Conservation (phyloP, 2,113 vertebrate species). For the Dasypus novemcinctus region DNA sequence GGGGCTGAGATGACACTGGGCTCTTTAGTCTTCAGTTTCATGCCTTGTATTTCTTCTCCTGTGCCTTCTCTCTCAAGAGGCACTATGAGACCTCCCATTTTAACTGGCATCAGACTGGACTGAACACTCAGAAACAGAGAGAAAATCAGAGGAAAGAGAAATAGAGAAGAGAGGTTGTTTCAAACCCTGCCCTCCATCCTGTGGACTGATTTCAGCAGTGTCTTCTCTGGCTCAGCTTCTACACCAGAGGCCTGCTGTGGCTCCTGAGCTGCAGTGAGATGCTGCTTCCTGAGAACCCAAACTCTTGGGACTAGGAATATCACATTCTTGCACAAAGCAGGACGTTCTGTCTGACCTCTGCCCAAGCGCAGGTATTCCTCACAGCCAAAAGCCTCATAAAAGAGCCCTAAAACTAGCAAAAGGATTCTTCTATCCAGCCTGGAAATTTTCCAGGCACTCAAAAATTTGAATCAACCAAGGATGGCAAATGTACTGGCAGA, state of each 20-base stretch:
- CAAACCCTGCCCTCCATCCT: background rate
- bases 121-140: no score
- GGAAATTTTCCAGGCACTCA: fast-evolving
- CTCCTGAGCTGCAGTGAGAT: background rate
- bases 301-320: background rate
- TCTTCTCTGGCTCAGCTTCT: background rate
- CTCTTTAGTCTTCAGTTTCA: no score
- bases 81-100: no score
- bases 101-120: no score
- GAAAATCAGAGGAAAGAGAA: no score
- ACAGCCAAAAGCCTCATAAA: background rate
- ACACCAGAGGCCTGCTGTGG: background rate
- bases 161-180: no score
- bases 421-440: background rate
- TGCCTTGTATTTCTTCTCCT: no score
- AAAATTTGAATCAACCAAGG: background rate
- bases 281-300: background rate
- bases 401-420: background rate
- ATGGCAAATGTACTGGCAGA: background rate
- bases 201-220: background rate
- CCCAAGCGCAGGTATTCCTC: background rate
- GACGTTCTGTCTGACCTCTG: background rate
- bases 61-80: no score
- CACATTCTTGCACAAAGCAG: background rate
- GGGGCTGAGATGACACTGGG: no score